Evolutionary conservation across 2,797 vertebrate genomes (phyloP).

Genomic region (Esox masquinongy): DNA sequence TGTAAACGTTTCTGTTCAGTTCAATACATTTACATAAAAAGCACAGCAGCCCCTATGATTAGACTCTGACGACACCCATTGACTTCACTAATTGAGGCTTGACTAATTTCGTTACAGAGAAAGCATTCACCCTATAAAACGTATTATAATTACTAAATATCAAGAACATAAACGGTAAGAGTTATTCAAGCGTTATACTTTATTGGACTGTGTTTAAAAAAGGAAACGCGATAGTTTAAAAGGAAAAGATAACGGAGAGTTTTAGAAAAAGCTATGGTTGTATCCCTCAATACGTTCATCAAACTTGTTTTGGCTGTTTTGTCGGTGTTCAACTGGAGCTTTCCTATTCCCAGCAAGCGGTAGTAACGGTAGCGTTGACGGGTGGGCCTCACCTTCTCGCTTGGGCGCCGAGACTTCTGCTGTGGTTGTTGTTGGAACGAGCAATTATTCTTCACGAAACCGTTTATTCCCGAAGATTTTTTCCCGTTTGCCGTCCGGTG

Average conservation of each 20-base stretch:
- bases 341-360: neutral
- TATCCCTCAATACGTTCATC: neutral
- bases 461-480: constrained; percentile 65
- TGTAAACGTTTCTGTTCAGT: neutral
- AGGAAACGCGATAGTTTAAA: too few relatives aligned
- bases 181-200: neutral
- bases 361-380: constrained; percentile 16
- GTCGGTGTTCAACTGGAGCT: neutral
- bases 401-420: constrained; percentile 64
- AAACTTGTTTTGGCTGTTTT: neutral
- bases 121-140: neutral
- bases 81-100: neutral
- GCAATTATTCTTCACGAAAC: constrained; percentile 74
- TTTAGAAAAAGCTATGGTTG: neutral
- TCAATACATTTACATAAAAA: neutral
- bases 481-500: constrained; percentile 58
- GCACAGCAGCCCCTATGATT: neutral
- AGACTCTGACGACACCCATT: neutral
- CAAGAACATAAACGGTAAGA: neutral
- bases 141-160: neutral
- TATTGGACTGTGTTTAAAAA: neutral
- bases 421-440: constrained; percentile 63
- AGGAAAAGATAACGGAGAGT: neutral
- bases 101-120: neutral
- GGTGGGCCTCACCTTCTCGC: constrained; percentile 76